These are phyloP conservation scores for Spodoptera picta DNA, from an alignment of 2,888 invertebrate species.

Conservation along the genomic window DNA sequence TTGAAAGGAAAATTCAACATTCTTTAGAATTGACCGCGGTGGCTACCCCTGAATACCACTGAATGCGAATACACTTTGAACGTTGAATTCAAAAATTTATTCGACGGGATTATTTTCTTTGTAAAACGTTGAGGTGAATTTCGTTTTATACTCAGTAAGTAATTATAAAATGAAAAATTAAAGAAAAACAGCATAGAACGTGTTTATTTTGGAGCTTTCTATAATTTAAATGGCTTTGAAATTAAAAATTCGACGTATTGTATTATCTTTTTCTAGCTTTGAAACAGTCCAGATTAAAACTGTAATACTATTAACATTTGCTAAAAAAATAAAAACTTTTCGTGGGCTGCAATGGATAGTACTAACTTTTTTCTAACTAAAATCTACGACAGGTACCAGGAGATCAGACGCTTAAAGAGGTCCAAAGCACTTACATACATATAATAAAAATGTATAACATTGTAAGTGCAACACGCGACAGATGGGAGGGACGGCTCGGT, in stretches of 20 bases:
- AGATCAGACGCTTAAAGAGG: constrained; percentile 12
- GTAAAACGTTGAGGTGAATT: constrained; percentile 8
- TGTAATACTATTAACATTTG: not conserved
- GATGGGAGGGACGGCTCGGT: constrained; percentile 63
- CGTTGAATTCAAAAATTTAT: constrained; percentile 44
- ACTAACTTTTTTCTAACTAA: not conserved
- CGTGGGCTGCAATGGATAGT: not conserved
- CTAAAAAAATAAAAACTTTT: no score
- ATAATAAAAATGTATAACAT: constrained; percentile 49
- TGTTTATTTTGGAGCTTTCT: not conserved
- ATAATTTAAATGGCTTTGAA: no score
- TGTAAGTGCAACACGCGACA: constrained; percentile 56
- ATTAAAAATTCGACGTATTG: no score
- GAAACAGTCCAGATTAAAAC: not conserved
- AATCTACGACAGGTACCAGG: constrained; percentile 9
- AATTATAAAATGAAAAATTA: constrained; percentile 6
- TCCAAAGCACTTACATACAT: constrained; percentile 8
- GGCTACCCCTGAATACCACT: constrained; percentile 43
- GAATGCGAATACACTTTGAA: constrained; percentile 50
- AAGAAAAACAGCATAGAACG: constrained; percentile 6
- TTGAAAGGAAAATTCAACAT: constrained; percentile 63
- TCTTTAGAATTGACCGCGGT: constrained; percentile 59
- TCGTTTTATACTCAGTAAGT: constrained; percentile 11
- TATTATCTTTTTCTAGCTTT: no score
- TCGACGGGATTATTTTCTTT: constrained; percentile 40